These are phyloP conservation scores for Neolamprologus longior DNA, from an alignment of 2,113 vertebrate species.

Conservation along the genomic window DNA sequence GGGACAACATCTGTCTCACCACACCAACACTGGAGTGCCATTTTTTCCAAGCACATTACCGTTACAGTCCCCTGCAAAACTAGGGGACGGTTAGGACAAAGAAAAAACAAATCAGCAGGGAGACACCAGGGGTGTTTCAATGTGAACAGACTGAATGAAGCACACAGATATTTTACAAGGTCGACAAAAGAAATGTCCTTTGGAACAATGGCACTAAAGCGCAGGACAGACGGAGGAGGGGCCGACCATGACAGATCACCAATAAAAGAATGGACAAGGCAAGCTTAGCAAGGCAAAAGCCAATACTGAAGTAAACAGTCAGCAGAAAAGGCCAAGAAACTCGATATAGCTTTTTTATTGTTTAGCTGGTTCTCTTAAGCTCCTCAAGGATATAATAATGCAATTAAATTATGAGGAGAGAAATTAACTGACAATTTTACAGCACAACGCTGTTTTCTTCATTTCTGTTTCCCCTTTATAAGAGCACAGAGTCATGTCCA, in stretches of 20 bases:
- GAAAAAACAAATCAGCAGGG: slow-evolving; percentile 52
- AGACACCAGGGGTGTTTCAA: slow-evolving; percentile 47
- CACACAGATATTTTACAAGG: slow-evolving; percentile 74
- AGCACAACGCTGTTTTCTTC: not conserved
- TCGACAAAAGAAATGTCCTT: slow-evolving; percentile 76
- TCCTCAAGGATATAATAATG: slow-evolving; percentile 69
- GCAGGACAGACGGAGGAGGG: slow-evolving; percentile 58
- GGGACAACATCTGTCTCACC: slow-evolving; percentile 48
- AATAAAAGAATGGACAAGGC: slow-evolving; percentile 74
- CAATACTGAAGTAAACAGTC: slow-evolving; percentile 68
- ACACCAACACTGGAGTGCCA: slow-evolving; percentile 4
- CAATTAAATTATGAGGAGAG: slow-evolving; percentile 64
- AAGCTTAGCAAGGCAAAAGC: slow-evolving; percentile 77
- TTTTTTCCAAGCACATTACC: slow-evolving; percentile 45
- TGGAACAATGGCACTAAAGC: slow-evolving; percentile 65
- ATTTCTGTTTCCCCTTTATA: not conserved
- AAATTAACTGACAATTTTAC: slow-evolving; percentile 57
- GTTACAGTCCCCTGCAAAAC: slow-evolving; percentile 47
- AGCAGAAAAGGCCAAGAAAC: slow-evolving; percentile 69
- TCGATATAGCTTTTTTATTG: slow-evolving; percentile 70
- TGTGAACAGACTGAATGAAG: slow-evolving; percentile 60
- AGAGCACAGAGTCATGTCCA: not conserved
- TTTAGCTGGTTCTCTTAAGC: slow-evolving; percentile 66
- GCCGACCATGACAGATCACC: slow-evolving; percentile 83
- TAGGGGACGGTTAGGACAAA: slow-evolving; percentile 49